Evolutionary conservation across 2,113 vertebrate genomes (phyloP).

Genomic region (Psittacus erithacus): DNA sequence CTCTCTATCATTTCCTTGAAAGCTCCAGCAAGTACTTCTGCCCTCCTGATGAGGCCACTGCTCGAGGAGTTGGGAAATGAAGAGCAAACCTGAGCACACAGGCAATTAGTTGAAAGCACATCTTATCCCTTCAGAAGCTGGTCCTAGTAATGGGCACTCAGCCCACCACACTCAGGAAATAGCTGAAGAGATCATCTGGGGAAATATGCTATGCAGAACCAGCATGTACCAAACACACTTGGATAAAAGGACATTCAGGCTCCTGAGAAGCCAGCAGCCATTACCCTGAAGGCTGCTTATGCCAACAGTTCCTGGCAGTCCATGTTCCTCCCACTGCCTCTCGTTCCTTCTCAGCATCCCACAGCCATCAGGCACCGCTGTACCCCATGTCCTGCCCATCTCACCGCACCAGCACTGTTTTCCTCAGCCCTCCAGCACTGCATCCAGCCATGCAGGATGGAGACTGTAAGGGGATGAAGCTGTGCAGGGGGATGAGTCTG

Average conservation of each 20-base stretch:
- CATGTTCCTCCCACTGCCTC: not conserved
- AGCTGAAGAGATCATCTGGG: not conserved
- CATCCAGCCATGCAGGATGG: not conserved
- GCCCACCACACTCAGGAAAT: not conserved
- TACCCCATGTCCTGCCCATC: not conserved
- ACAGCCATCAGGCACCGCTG: rapidly evolving
- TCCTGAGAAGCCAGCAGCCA: not conserved
- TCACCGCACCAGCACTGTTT: not conserved
- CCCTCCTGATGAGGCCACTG: not conserved
- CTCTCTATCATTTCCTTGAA: slow-evolving; percentile 2
- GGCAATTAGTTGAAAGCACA: slow-evolving; percentile 52
- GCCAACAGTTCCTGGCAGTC: not conserved
- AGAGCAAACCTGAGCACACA: not conserved
- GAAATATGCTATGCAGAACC: not conserved
- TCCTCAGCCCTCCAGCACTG: too few relatives aligned
- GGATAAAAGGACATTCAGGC: not conserved
- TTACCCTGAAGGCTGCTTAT: not conserved
- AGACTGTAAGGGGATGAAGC: not conserved
- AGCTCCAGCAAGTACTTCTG: not conserved
- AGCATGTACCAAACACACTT: not conserved
- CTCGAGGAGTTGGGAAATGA: not conserved
- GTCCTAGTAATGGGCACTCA: not conserved
- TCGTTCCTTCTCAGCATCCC: not conserved
- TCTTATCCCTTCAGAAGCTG: slow-evolving; percentile 19
- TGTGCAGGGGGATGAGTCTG: not conserved